Conservation (phyloP, 2,888 invertebrate genomes). For the Heliconius hortense region DNA sequence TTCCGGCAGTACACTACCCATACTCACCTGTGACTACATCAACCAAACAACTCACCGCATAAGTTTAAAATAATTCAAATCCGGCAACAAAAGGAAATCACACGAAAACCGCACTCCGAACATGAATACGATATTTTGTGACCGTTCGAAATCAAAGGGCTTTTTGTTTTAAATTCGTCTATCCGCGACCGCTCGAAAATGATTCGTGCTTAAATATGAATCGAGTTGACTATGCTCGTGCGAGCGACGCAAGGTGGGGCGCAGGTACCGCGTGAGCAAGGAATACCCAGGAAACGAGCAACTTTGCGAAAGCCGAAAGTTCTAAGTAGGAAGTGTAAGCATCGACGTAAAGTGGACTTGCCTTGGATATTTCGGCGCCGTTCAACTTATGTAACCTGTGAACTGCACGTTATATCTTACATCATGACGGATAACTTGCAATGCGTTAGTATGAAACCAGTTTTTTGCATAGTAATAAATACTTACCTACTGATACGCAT, state of each 20-base stretch:
- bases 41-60: slow-evolving; percentile 42
- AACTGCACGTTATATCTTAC: slow-evolving; percentile 32
- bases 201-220: slow-evolving; percentile 74
- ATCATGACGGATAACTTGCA: slow-evolving; percentile 32
- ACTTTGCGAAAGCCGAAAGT: slow-evolving; percentile 71
- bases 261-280: slow-evolving; percentile 52
- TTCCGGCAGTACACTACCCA: slow-evolving; percentile 29
- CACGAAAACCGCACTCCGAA: slow-evolving; percentile 42
- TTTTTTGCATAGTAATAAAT: slow-evolving; percentile 42
- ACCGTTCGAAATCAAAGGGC: slow-evolving; percentile 37
- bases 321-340: slow-evolving; percentile 54
- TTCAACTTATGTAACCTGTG: slow-evolving; percentile 29
- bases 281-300: slow-evolving; percentile 71
- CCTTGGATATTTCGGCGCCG: slow-evolving; percentile 15
- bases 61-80: slow-evolving; percentile 42
- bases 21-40: slow-evolving; percentile 23
- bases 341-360: slow-evolving; percentile 26
- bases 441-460: slow-evolving; percentile 37
- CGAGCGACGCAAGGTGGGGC: slow-evolving; percentile 57
- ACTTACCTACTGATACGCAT: slow-evolving; percentile 23
- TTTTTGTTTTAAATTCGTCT: slow-evolving; percentile 51
- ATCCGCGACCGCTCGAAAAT: slow-evolving; percentile 66
- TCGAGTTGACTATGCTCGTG: slow-evolving; percentile 56
- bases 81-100: slow-evolving; percentile 39
- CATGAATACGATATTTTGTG: slow-evolving; percentile 41